Conservation (phyloP, 2,113 vertebrate genomes). For the Neofelis nebulosa region DNA sequence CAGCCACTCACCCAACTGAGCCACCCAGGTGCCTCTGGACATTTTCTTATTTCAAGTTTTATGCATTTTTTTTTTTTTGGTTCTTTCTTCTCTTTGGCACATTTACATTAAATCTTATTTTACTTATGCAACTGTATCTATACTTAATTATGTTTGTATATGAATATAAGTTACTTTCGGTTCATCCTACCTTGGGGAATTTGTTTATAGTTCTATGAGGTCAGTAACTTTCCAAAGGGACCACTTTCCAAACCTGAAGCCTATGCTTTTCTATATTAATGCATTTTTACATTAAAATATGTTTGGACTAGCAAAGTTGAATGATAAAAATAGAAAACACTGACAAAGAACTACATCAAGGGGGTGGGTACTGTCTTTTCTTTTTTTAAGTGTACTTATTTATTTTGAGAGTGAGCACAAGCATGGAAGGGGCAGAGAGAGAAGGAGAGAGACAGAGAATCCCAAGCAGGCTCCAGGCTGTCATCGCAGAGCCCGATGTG, state of each 20-base stretch:
- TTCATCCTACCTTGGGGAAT: slow-evolving; percentile 38
- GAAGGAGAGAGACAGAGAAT: too few species aligned
- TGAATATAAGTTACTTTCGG: slow-evolving; percentile 28
- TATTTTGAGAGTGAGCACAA: too few species aligned
- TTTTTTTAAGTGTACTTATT: background rate
- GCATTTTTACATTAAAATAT: slow-evolving; percentile 36
- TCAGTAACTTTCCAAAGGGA: slow-evolving; percentile 48
- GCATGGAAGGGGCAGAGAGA: too few species aligned
- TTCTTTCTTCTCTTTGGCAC: background rate
- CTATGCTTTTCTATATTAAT: slow-evolving; percentile 26
- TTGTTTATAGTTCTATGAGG: slow-evolving; percentile 40
- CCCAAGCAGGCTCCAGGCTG: too few species aligned
- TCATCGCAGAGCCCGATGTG: too few species aligned
- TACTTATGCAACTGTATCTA: background rate
- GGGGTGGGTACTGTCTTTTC: background rate
- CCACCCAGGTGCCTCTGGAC: background rate
- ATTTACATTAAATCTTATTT: slow-evolving; percentile 41
- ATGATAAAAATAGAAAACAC: slow-evolving; percentile 17
- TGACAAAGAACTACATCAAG: background rate
- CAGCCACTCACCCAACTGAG: too few species aligned
- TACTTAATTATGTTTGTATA: slow-evolving; percentile 45
- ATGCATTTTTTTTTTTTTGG: background rate
- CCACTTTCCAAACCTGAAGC: background rate
- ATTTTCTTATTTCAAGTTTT: slow-evolving; percentile 51
- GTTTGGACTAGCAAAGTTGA: background rate